These are phyloP conservation scores for Biston stratarius DNA, from an alignment of 2,888 invertebrate genomes.

Conservation along the genomic window DNA sequence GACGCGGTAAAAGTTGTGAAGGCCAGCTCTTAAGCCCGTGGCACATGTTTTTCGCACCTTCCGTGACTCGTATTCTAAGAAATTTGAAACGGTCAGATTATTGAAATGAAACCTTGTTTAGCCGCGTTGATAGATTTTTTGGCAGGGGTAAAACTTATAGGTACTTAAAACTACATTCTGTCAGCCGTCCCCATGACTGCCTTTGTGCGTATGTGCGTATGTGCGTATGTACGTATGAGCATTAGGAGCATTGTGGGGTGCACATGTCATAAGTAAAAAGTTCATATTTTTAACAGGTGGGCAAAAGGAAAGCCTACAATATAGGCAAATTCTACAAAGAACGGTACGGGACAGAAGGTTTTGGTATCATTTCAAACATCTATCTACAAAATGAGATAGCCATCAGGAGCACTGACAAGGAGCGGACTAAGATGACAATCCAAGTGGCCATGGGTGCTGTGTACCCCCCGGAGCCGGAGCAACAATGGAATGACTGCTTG, in stretches of 20 bases:
- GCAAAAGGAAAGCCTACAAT: slow-evolving; percentile 70
- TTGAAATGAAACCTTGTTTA: too few relatives aligned
- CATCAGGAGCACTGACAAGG: slow-evolving; percentile 76
- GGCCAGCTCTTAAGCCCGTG: too few relatives aligned
- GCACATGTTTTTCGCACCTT: too few relatives aligned
- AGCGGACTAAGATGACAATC: slow-evolving; percentile 77
- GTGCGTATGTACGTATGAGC: too few relatives aligned
- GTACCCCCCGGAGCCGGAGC: slow-evolving; percentile 72
- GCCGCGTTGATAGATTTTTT: too few relatives aligned
- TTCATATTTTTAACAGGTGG: slow-evolving; percentile 54
- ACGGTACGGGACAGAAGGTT: slow-evolving; percentile 65
- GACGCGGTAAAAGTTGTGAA: background rate
- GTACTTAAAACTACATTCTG: too few relatives aligned
- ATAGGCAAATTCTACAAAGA: slow-evolving; percentile 71
- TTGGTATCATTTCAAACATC: slow-evolving; percentile 64
- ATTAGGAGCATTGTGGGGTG: too few relatives aligned
- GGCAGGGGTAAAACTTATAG: too few relatives aligned
- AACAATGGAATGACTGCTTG: slow-evolving; percentile 75
- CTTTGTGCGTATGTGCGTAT: too few relatives aligned
- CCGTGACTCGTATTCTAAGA: background rate
- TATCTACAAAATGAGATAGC: slow-evolving; percentile 69
- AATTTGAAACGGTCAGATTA: too few relatives aligned
- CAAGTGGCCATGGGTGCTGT: slow-evolving; percentile 74
- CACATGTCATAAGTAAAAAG: too few relatives aligned
- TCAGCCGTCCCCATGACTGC: too few relatives aligned